phyloP scores from a whole-genome alignment of 1,140 invertebrate genomes.

The Ericerus pela region DNA sequence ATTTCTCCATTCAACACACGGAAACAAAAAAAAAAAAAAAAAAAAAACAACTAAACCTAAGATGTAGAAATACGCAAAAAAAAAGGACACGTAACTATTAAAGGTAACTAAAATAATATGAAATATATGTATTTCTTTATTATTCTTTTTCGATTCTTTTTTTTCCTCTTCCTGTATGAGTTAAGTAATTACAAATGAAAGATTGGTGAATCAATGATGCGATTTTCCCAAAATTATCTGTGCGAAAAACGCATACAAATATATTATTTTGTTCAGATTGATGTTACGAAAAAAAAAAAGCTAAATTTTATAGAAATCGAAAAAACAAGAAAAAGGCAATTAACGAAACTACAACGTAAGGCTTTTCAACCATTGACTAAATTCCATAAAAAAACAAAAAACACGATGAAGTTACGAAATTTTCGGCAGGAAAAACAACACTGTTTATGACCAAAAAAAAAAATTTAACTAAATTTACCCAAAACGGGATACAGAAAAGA shows the following conservation, averaged over 20 bases:
- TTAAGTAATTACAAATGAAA: not conserved
- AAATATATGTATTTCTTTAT: not conserved
- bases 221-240: not conserved
- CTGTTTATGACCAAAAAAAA: no score
- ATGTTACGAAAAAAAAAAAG: not conserved
- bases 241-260: not conserved
- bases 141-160: not conserved
- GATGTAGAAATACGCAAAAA: not conserved
- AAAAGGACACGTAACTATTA: slow-evolving; percentile 6
- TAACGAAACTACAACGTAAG: no score
- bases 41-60: not conserved
- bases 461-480: no score
- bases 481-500: no score
- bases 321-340: no score
- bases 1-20: not conserved
- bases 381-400: no score
- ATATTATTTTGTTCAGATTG: not conserved
- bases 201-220: not conserved
- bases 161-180: not conserved
- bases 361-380: no score
- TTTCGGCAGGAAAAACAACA: no score
- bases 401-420: no score
- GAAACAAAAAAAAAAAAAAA: not conserved
- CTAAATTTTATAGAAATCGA: no score
- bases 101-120: slow-evolving; percentile 3